Percentiles rank a stretch among this genome's conserved stretches.
Evolutionary conservation across 2,888 invertebrate genomes (phyloP).

Genomic region (Acleris holmiana): DNA sequence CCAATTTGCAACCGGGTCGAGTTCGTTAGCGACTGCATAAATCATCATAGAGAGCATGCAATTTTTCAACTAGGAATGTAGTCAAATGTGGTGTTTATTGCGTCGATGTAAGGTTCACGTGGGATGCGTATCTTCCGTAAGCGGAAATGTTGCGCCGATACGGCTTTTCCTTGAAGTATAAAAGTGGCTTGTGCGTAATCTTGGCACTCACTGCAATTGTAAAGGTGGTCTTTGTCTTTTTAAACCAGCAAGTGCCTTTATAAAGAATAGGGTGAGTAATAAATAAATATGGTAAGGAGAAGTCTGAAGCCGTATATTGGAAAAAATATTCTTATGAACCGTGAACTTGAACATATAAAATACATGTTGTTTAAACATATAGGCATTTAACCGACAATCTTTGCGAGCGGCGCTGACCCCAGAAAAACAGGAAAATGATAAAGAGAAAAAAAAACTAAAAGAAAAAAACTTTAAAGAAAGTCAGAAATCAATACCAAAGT

Average conservation of each 20-base stretch:
- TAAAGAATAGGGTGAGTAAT: no score
- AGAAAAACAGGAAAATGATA: no score
- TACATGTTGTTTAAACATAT: no score
- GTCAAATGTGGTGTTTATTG: background rate
- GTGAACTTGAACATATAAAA: no score
- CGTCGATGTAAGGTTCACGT: background rate
- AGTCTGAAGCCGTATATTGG: no score
- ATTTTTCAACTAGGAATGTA: background rate
- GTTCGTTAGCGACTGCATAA: conserved; percentile 8
- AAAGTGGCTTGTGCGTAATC: conserved; percentile 13
- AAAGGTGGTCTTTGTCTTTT: conserved; percentile 1
- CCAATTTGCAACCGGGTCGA: conserved; percentile 4
- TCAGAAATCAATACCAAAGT: no score
- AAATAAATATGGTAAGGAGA: no score
- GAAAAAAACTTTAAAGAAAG: no score
- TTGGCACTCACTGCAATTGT: conserved; percentile 6
- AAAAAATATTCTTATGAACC: no score
- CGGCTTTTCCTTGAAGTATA: conserved; percentile 14
- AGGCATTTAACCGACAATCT: no score
- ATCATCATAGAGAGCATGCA: conserved; percentile 3
- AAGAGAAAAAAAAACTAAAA: no score
- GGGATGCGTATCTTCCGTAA: background rate
- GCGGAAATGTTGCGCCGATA: conserved; percentile 8
- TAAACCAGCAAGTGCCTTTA: background rate
- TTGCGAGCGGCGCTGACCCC: no score